Evolutionary conservation across 64 coral and sea anemone species (phyloP).

Genomic region (Dendrophyllia cribrosa): DNA sequence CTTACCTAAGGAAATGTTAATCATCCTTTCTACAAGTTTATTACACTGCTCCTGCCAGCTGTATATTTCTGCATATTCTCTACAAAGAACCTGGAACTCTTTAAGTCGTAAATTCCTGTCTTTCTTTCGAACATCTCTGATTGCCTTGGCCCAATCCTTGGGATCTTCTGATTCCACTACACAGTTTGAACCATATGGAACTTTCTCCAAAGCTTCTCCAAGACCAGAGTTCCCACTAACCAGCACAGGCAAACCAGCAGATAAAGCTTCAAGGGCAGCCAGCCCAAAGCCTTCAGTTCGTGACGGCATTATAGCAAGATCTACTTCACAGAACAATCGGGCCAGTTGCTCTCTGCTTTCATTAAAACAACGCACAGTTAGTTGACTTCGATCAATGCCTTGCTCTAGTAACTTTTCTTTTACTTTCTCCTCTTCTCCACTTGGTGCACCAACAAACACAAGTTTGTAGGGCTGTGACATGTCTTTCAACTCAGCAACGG

Average conservation of each 20-base stretch:
- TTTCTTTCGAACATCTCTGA: neutral
- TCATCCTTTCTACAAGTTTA: neutral
- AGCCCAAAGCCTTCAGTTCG: constrained; percentile 21
- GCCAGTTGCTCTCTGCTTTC: constrained; percentile 3
- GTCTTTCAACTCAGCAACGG: constrained; percentile 1
- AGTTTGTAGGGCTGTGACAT: neutral
- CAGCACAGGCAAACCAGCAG: constrained; percentile 33
- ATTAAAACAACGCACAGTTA: neutral
- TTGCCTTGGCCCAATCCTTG: neutral
- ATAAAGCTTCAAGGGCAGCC: constrained; percentile 16
- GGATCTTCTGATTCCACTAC: neutral
- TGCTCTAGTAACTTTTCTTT: neutral
- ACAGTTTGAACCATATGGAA: neutral
- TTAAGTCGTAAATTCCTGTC: neutral
- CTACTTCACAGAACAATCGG: neutral
- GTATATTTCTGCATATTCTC: neutral
- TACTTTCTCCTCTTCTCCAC: neutral
- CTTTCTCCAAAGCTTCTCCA: neutral
- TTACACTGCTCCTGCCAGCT: neutral
- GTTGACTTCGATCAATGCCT: neutral
- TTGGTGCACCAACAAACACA: neutral
- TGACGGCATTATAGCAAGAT: constrained; percentile 32
- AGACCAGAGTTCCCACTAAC: constrained; percentile 17
- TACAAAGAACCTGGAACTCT: neutral
- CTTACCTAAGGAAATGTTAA: neutral